Evolutionary conservation across 2,888 invertebrate genomes (phyloP).

Genomic region (Morpho helenor): DNA sequence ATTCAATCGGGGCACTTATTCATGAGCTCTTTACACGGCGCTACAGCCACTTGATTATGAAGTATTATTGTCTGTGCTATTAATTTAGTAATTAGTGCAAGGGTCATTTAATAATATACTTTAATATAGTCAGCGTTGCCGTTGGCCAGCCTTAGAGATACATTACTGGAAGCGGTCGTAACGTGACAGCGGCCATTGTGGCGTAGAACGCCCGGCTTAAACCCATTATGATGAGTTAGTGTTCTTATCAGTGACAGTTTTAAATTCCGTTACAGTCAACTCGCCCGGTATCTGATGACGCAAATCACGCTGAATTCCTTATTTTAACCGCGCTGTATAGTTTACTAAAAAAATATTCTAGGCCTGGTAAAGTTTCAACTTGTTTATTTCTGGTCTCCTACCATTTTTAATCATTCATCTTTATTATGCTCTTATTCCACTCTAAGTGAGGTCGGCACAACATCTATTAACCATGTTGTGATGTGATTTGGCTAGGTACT

Average conservation of each 20-base stretch:
- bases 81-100: too few relatives aligned
- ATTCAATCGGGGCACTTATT: too few relatives aligned
- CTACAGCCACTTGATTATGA: too few relatives aligned
- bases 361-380: neutral
- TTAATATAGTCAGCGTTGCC: too few relatives aligned
- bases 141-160: conserved; percentile 20
- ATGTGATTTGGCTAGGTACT: too few relatives aligned
- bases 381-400: neutral
- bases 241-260: conserved; percentile 54
- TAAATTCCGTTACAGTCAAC: conserved; percentile 45
- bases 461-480: too few relatives aligned
- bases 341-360: neutral
- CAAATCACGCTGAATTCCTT: conserved; percentile 19
- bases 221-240: conserved; percentile 54
- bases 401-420: too few relatives aligned
- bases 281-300: conserved; percentile 35
- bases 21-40: too few relatives aligned
- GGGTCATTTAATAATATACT: too few relatives aligned
- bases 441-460: too few relatives aligned
- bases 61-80: too few relatives aligned
- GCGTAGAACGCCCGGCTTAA: conserved; percentile 28
- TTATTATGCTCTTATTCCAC: too few relatives aligned
- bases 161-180: conserved; percentile 23
- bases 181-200: conserved; percentile 31
- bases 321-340: conserved; percentile 9